Percentiles rank a stretch among this genome's conserved stretches.
phyloP scores from a whole-genome alignment of 2,797 vertebrate species.

The Siniperca undulata region DNA sequence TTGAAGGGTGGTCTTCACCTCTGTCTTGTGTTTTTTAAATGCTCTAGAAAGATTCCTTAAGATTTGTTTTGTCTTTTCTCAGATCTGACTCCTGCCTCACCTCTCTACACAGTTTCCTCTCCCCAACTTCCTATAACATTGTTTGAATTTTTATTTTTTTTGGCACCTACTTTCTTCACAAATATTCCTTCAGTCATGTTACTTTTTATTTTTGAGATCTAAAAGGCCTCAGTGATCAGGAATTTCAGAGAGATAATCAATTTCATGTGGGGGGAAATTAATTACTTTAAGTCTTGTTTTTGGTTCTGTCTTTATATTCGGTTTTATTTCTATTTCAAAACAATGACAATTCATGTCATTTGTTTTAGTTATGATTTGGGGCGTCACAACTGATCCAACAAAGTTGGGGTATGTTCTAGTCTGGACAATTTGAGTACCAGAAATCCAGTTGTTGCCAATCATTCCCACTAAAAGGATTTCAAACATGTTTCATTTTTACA shows the following conservation, averaged over 20 bases:
- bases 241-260: not conserved
- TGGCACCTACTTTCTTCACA: not conserved
- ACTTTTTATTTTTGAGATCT: not conserved
- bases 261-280: no score
- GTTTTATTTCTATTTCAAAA: not conserved
- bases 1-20: not conserved
- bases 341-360: no score
- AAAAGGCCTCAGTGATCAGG: not conserved
- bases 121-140: not conserved
- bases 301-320: no score
- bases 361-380: no score
- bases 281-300: no score
- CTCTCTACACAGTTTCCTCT: not conserved
- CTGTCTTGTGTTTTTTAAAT: not conserved
- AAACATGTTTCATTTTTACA: no score
- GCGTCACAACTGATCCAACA: no score
- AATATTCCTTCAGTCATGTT: not conserved
- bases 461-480: not conserved
- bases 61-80: not conserved
- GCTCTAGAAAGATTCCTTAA: not conserved
- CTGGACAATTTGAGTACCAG: not conserved
- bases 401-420: no score
- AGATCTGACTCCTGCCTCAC: not conserved
- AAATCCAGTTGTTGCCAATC: not conserved
- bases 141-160: not conserved